These are phyloP conservation scores for Allophyes oxyacanthae DNA, from an alignment of 2,888 invertebrate species.

Conservation along the genomic window DNA sequence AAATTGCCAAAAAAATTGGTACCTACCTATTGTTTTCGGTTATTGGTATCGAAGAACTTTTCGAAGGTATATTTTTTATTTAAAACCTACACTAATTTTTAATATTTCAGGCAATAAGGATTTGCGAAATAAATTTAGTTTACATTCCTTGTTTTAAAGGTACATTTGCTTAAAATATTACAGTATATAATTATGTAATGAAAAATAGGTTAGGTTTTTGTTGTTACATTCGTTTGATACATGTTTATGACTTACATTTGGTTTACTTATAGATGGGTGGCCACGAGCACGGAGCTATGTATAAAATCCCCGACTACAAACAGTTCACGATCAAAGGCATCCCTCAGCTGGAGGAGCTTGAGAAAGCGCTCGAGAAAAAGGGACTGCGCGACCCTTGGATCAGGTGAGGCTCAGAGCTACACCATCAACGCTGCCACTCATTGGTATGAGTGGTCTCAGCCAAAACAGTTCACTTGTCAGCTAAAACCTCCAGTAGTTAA, in stretches of 20 bases:
- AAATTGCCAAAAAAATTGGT: too few relatives aligned
- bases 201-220: conserved; percentile 61
- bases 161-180: neutral
- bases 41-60: too few relatives aligned
- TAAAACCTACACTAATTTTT: too few relatives aligned
- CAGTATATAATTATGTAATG: conserved; percentile 63
- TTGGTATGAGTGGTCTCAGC: too few relatives aligned
- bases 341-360: conserved; percentile 90
- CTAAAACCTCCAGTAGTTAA: too few relatives aligned
- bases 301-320: conserved; percentile 92
- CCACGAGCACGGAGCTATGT: conserved; percentile 84
- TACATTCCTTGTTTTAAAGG: too few relatives aligned
- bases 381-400: conserved; percentile 96
- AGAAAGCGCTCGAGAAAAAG: conserved; percentile 91
- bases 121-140: too few relatives aligned
- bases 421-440: neutral
- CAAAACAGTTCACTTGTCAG: too few relatives aligned
- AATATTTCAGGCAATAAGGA: too few relatives aligned
- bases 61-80: too few relatives aligned
- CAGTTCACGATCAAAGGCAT: conserved; percentile 93
- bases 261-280: conserved; percentile 68
- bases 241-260: neutral
- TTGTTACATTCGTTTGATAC: conserved; percentile 22
- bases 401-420: conserved; percentile 85
- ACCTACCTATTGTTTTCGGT: too few relatives aligned